Conservation (phyloP, 2,888 invertebrate species). For the Acrobasis suavella region DNA sequence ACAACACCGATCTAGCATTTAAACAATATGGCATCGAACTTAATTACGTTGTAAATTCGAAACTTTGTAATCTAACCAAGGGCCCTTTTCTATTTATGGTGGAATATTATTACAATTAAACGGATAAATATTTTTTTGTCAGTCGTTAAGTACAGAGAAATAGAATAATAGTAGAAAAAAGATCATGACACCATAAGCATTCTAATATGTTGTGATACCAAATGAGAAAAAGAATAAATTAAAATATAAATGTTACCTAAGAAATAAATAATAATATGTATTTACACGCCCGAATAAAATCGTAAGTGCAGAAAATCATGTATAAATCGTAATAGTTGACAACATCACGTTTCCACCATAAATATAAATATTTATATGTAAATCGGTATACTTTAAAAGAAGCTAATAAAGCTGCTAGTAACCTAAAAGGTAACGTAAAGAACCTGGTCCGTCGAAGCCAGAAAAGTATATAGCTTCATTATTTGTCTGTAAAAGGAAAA, state of each 20-base stretch:
- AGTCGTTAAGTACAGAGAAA: not conserved
- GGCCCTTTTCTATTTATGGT: not conserved
- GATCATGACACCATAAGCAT: not conserved
- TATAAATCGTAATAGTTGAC: not conserved
- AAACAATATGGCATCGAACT: conserved; percentile 25
- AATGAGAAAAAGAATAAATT: too few species aligned
- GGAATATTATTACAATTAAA: not conserved
- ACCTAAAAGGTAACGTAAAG: not conserved
- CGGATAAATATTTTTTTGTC: not conserved
- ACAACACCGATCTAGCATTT: conserved; percentile 35
- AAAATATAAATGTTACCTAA: too few species aligned
- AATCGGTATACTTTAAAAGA: not conserved
- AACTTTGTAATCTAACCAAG: conserved; percentile 9
- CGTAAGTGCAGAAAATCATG: not conserved
- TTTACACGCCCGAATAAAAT: too few species aligned
- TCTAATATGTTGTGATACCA: not conserved
- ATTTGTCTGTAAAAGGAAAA: conserved; percentile 5
- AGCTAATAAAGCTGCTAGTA: not conserved
- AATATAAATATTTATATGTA: not conserved
- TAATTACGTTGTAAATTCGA: conserved; percentile 25
- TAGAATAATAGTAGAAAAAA: not conserved
- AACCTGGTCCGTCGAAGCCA: not conserved
- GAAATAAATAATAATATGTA: too few species aligned
- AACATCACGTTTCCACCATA: not conserved
- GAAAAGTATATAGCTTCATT: conserved; percentile 18